Evolutionary conservation across 2,888 invertebrate species (phyloP), one percentile per base, ranked within the genome.

Genomic region (Esperia sulphurella): DNA sequence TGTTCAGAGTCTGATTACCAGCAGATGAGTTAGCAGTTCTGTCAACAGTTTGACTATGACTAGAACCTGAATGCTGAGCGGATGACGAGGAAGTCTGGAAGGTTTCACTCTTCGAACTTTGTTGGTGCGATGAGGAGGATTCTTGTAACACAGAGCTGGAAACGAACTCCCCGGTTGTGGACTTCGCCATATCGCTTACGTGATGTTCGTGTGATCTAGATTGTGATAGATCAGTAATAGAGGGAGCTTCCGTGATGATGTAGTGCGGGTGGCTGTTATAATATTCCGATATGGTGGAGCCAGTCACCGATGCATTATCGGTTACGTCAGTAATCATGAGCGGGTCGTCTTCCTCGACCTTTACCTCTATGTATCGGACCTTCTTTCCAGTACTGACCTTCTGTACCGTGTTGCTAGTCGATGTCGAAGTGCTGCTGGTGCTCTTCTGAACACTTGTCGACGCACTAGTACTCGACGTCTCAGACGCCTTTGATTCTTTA

Each of bases 231-330:
- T 90, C 90, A 35, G 75, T 70, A 37, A 88, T 78, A 38, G 90
- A 90, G 29, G 90, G 90, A 43, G 90, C 90, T 65, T 90, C 90
- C 38, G 90, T 90, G 52, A 90, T 90, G 59, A 90, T 88, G 59
- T 90, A 90, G 72, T 89, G 88, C 50, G 90, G 90, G 54, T 90
- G 90, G 63, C 88, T 90, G 59, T 85, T 89, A 61, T 90, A 89
- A 58, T 78, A 83, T 59, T 90, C 90, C 35, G 90, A 90, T 63
- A 90, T 69, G 21, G 81, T 84, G 42, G 90, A 90, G 57, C 90
- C 88, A 57, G 83, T 84, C 52, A 86, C 72, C 51, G 90, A 90
- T 45, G 82, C 77, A 57, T 89, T 77, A 58, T 90, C 90, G 48
- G 84, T 84, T 49, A 90, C 73, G 58, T 90, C 90, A 29, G 89